phyloP scores from a whole-genome alignment of 2,797 vertebrate genomes.

The Rhynchotus rufescens region DNA sequence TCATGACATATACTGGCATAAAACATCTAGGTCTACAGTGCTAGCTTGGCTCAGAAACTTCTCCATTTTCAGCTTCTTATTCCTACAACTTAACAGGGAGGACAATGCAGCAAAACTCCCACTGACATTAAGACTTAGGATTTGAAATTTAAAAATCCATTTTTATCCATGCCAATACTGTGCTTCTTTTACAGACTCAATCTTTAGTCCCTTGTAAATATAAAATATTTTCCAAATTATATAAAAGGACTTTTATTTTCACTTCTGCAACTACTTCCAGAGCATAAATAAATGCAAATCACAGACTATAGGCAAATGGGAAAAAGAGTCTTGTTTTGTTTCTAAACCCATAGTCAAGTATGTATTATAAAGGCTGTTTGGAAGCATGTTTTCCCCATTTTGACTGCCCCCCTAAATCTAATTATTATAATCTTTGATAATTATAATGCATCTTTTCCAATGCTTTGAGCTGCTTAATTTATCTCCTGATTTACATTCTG shows the following conservation, averaged over 20 bases:
- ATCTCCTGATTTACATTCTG: not conserved
- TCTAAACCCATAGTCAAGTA: not conserved
- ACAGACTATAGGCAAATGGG: not conserved
- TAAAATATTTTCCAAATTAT: not conserved
- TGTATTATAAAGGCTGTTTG: not conserved
- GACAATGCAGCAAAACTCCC: not conserved
- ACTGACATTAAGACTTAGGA: not conserved
- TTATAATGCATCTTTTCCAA: not conserved
- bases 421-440: not conserved
- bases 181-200: not conserved
- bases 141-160: not conserved
- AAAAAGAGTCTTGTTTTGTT: not conserved
- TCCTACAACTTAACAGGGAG: not conserved
- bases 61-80: not conserved
- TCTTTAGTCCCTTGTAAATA: not conserved
- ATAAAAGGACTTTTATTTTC: not conserved
- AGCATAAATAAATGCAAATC: not conserved
- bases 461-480: conserved; percentile 13
- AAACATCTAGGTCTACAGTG: not conserved
- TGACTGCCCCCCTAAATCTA: not conserved
- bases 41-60: not conserved
- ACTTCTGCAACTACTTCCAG: not conserved
- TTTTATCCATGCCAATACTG: not conserved
- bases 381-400: not conserved
- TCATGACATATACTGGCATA: not conserved